Base-by-base conservation (phyloP, 2,888 invertebrate species). In the Diabrotica balteata region DNA sequence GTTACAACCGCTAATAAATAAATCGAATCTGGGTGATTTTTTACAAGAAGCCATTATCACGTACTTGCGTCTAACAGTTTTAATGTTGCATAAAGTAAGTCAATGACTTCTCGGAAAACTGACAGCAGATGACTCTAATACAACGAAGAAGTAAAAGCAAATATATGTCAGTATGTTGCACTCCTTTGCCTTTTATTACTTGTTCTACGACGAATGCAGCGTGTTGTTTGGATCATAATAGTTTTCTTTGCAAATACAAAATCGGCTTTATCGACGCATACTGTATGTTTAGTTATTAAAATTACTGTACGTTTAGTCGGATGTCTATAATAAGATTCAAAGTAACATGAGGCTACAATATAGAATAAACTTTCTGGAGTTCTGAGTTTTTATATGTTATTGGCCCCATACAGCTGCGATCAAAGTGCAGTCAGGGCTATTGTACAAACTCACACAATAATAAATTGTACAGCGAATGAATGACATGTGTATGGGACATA, bases 101-200 rank as follows among this genome's bases (percentile, higher is more conserved):
- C 79, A 79, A 80, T 78, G 75, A 76, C 75, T 80, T 80, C 79
- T 73, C 68, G 75, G 80, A 77, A 32, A 72, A 75, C 69, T 68
- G 70, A 70, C 71, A 70, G 62, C 60, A 69, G 63, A 63, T 73
- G 63, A 46, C 63, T 72, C 67, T 69, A 63, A 46, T 57, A 53
- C 67, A 47, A 53, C 63, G 66, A 62, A 65, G 22, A 62, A 72
- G 77, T 78, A 77, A 76, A 75, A 75, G 76, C 75, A 75, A 80
- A 81, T 81, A 79, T 81, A 77, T 80, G 81, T 81, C 79, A 81
- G 80, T 81, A 72, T 81, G 80, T 80, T 81, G 81, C 79, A 78
- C 74, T 76, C 77, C 76, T 74, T 77, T 72, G 72, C 70, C 61
- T 70, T 72, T 70, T 73, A 51, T 42, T 62, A 55, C 54, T 62